Percentiles rank a stretch among this genome's conserved stretches.
phyloP scores from a whole-genome alignment of 2,888 invertebrate genomes.

The Brenthis hecate region DNA sequence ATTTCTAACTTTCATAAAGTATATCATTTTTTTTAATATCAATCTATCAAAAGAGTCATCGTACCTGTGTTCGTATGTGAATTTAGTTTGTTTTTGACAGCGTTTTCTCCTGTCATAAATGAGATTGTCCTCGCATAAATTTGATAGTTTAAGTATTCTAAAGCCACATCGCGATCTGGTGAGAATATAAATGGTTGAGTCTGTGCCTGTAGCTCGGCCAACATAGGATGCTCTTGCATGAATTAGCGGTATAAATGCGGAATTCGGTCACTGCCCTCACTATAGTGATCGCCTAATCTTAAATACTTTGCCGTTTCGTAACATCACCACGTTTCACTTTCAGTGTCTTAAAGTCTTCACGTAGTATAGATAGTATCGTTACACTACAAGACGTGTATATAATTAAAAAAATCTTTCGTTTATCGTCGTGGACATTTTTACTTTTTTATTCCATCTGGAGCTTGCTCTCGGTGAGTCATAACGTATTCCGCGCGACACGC shows the following conservation, averaged over 20 bases:
- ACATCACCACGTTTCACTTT: slow-evolving; percentile 73
- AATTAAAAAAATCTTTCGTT: slow-evolving; percentile 53
- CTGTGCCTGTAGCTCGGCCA: slow-evolving; percentile 50
- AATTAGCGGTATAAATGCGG: slow-evolving; percentile 78
- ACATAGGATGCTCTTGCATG: slow-evolving; percentile 60
- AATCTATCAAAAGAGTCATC: not conserved
- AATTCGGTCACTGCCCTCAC: slow-evolving; percentile 79
- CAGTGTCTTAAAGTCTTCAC: slow-evolving; percentile 47
- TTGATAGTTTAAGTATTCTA: slow-evolving; percentile 72
- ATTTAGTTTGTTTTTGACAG: slow-evolving; percentile 60
- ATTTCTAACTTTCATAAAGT: slow-evolving; percentile 40
- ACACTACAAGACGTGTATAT: slow-evolving; percentile 58
- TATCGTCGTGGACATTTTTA: slow-evolving; percentile 62
- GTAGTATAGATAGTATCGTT: slow-evolving; percentile 49
- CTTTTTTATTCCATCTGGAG: slow-evolving; percentile 44
- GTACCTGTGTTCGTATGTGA: slow-evolving; percentile 8
- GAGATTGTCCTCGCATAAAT: slow-evolving; percentile 64
- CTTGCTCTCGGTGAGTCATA: slow-evolving; percentile 54
- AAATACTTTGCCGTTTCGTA: slow-evolving; percentile 68
- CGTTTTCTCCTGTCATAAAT: slow-evolving; percentile 66
- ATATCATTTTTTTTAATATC: not conserved
- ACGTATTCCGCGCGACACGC: slow-evolving; percentile 66
- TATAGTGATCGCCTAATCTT: slow-evolving; percentile 70
- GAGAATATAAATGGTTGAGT: slow-evolving; percentile 66
- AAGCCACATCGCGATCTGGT: slow-evolving; percentile 55